Percentiles rank a stretch among this genome's conserved stretches.
Evolutionary conservation across 2,888 invertebrate genomes (phyloP).

Genomic region (Stomorhina lunata): DNA sequence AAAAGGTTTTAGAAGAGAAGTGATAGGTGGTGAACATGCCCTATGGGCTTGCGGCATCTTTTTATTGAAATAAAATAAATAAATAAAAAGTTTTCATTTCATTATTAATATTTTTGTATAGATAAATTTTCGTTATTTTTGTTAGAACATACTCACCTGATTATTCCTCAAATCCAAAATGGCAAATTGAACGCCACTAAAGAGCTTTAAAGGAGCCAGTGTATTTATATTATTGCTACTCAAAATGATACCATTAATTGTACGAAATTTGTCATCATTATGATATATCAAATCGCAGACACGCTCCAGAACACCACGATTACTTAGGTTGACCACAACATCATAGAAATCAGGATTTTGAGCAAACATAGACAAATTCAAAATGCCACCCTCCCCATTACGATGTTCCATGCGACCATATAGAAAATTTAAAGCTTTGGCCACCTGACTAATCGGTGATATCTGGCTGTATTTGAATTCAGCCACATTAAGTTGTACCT

Average conservation of each 20-base stretch:
- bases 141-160: conserved; percentile 66
- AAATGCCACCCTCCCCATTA: conserved; percentile 69
- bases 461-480: conserved; percentile 72
- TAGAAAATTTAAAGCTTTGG: conserved; percentile 68
- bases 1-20: no score
- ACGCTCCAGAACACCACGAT: conserved; percentile 71
- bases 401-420: conserved; percentile 69
- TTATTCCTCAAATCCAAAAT: conserved; percentile 74
- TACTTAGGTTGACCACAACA: conserved; percentile 72
- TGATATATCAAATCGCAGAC: conserved; percentile 73
- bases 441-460: conserved; percentile 71
- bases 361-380: conserved; percentile 73
- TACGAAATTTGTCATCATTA: conserved; percentile 72
- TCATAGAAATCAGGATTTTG: conserved; percentile 69
- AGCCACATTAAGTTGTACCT: conserved; percentile 73
- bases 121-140: neutral
- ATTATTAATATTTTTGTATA: neutral
- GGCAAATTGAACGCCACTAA: conserved; percentile 72
- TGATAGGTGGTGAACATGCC: no score
- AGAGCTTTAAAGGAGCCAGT: conserved; percentile 71
- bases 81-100: no score
- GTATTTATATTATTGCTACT: conserved; percentile 71
- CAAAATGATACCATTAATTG: conserved; percentile 73
- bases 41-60: no score
- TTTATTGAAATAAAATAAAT: no score